Percentiles rank a stretch among this genome's conserved stretches.
Evolutionary conservation across 1,140 invertebrate species (phyloP).

Genomic region (Lerema accius): DNA sequence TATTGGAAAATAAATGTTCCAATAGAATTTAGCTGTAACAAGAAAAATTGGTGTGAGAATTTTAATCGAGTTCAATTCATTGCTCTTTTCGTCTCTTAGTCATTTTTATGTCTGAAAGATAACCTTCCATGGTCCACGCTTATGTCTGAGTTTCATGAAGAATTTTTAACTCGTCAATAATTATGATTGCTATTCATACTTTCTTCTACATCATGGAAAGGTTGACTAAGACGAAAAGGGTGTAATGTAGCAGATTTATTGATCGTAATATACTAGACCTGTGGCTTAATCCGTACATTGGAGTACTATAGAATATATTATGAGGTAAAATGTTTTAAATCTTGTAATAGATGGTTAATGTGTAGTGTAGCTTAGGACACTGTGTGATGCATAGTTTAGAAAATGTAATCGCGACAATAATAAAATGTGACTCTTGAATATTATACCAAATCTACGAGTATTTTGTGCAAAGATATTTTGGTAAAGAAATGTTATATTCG

Average conservation of each 20-base stretch:
- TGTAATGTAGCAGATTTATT: too few species aligned
- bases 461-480: slow-evolving; percentile 23
- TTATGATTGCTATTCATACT: too few species aligned
- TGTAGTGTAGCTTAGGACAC: slow-evolving; percentile 3
- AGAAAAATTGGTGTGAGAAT: neutral
- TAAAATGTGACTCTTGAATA: slow-evolving; percentile 12
- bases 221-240: too few species aligned
- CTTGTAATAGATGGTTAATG: neutral
- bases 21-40: neutral
- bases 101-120: too few species aligned
- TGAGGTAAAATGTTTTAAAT: neutral
- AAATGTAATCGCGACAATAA: slow-evolving; percentile 24
- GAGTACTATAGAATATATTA: neutral
- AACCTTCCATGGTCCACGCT: too few species aligned
- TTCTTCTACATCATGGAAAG: too few species aligned
- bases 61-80: too few species aligned
- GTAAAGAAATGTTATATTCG: slow-evolving; percentile 22
- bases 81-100: too few species aligned
- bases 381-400: neutral
- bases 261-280: too few species aligned
- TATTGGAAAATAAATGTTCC: neutral
- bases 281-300: neutral
- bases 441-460: slow-evolving; percentile 17
- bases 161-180: too few species aligned
- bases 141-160: too few species aligned